Evolutionary conservation across 1,140 invertebrate species (phyloP).

Genomic region (Homarus americanus): DNA sequence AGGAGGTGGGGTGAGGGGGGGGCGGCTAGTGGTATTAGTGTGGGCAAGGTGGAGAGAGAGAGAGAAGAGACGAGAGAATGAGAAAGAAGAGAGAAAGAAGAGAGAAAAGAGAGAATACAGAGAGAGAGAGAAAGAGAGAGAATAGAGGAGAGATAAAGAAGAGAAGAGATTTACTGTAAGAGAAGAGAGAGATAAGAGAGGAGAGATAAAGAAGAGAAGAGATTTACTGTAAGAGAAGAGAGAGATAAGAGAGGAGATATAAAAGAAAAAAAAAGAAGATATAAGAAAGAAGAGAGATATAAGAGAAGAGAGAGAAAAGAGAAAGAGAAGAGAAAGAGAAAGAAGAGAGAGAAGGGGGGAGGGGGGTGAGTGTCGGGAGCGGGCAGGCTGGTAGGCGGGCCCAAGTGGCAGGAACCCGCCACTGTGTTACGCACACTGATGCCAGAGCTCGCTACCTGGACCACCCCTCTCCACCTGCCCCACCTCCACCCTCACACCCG

Average conservation of each 20-base stretch:
- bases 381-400: background rate
- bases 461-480: conserved; percentile 10
- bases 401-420: conserved; percentile 56
- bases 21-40: conserved; percentile 2
- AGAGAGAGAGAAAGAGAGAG: conserved; percentile 10
- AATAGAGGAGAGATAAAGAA: background rate
- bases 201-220: too few species aligned
- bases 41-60: background rate
- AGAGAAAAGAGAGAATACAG: background rate
- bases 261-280: too few species aligned
- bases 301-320: conserved; percentile 3
- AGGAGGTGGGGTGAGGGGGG: background rate
- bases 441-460: conserved; percentile 38
- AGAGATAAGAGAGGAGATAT: conserved; percentile 5
- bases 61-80: background rate
- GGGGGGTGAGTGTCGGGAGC: background rate
- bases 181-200: conserved; percentile 6
- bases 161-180: too few species aligned
- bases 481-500: background rate
- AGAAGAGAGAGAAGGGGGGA: background rate
- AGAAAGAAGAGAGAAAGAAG: background rate
- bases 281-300: background rate
- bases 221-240: too few species aligned
- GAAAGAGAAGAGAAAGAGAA: background rate
- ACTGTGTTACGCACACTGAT: conserved; percentile 61